Evolutionary conservation across 1,140 invertebrate species (phyloP).

Genomic region (Centruroides vittatus): DNA sequence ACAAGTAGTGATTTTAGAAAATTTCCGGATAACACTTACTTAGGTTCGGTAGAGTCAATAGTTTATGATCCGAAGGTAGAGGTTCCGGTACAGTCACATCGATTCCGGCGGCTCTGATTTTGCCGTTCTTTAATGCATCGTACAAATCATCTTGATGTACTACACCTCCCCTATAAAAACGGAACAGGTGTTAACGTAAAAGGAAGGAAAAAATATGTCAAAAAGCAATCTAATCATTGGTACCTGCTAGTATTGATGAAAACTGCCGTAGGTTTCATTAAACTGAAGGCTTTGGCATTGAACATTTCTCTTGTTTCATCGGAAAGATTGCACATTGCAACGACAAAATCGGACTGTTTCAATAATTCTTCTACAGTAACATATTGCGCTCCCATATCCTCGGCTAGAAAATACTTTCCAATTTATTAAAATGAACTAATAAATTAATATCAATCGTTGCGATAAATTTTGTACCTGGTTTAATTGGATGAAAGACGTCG

Average conservation of each 20-base stretch:
- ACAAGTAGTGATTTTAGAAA: not conserved
- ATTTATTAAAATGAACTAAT: no score
- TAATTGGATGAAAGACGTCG: slow-evolving; percentile 20
- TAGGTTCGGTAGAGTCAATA: slow-evolving; percentile 64
- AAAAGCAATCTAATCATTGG: not conserved
- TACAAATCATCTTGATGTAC: slow-evolving; percentile 65
- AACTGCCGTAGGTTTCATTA: slow-evolving; percentile 73
- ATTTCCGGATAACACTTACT: slow-evolving; percentile 33
- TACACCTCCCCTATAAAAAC: slow-evolving; percentile 33
- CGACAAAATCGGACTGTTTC: slow-evolving; percentile 59
- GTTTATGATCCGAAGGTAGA: slow-evolving; percentile 59
- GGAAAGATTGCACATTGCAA: slow-evolving; percentile 49
- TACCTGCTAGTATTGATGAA: slow-evolving; percentile 66
- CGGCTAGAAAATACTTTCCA: slow-evolving; percentile 22
- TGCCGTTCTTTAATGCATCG: slow-evolving; percentile 51
- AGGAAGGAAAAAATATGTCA: not conserved
- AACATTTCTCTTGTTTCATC: slow-evolving; percentile 63
- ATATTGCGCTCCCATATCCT: slow-evolving; percentile 48
- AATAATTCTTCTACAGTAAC: slow-evolving; percentile 55
- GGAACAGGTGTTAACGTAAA: not conserved
- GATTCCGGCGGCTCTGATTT: slow-evolving; percentile 70
- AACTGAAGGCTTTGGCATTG: slow-evolving; percentile 49
- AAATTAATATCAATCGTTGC: no score
- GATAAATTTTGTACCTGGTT: slow-evolving; percentile 1
- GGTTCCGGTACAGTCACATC: slow-evolving; percentile 91